Base-by-base conservation (phyloP, 2,797 vertebrate species). In the Vultur gryphus region DNA sequence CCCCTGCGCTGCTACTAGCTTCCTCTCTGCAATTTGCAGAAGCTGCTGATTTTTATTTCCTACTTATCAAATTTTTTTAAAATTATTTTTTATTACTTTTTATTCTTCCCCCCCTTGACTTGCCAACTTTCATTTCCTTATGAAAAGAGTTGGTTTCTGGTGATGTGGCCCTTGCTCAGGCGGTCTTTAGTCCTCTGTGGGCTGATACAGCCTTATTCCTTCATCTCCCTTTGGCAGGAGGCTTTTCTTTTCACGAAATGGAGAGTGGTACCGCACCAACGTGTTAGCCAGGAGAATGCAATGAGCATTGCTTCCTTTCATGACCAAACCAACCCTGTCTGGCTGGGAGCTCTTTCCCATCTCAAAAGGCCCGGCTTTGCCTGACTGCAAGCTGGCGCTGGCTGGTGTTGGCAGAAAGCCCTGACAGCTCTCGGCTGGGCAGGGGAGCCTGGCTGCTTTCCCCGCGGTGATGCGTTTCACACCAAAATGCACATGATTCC, bases 241-340 rank as follows among this genome's bases (percentile, higher is more conserved):
- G 21, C 41, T 90, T 62, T 54, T 44, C 24, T 35, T 41, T 10
- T 46, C 2, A 2, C 19, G 29, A 19, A 28, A 31, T 3, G 41
- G 29, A 28, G 64, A 51, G 16, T 1, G 0, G 25, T 18, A 4
- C 1, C 1, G 59, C 39, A n/a, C 28, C 29, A 14, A 2, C 0
- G 2, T 6, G 13, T 5, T 39, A 33, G 24, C 33, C 35, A 8
- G 49, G 54, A 49, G 41, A 48, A 76, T 2, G 19, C 33, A 6
- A 13, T 3, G 13, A 31, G 17, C 16, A 1, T 10, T 39, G 51
- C 64, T 93, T 49, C 4, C 31, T 48, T 72, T 25, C 1, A 7
- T 31, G 52, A 7, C 37, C 55, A 61, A 23, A 28, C 13, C 66
- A 70, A 0, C 13, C 48, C 48, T 24, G 25, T 3, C 65, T 90